Percentiles rank a stretch among this genome's conserved stretches.
These are phyloP conservation scores for Julus scandinavius DNA, from an alignment of 2,888 invertebrate genomes.

Conservation along the genomic window DNA sequence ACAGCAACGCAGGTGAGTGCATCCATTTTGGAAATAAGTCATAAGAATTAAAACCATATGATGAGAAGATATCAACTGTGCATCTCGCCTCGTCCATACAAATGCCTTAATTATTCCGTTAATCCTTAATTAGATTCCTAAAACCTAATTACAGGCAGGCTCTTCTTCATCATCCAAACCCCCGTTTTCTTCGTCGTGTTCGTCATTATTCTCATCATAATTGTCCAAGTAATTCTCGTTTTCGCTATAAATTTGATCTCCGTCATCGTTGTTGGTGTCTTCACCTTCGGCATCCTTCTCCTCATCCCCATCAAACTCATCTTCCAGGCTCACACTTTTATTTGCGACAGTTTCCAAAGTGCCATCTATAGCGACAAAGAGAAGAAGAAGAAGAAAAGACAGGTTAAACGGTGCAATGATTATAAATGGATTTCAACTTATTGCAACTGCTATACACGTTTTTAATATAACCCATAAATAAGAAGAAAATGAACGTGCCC, in stretches of 20 bases:
- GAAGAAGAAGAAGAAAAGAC: slow-evolving; percentile 9
- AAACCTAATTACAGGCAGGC: slow-evolving; percentile 12
- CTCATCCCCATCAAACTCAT: slow-evolving; percentile 46
- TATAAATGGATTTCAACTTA: slow-evolving; percentile 13
- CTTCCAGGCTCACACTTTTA: slow-evolving; percentile 38
- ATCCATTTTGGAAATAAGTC: neutral
- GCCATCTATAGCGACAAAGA: slow-evolving; percentile 33
- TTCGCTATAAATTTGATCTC: slow-evolving; percentile 49
- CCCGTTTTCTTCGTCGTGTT: slow-evolving; percentile 33
- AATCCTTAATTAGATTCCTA: neutral
- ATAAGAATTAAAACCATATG: neutral
- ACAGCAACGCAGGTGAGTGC: neutral
- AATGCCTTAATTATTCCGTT: slow-evolving; percentile 33
- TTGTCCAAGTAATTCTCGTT: slow-evolving; percentile 49
- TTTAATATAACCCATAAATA: neutral
- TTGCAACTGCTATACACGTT: neutral
- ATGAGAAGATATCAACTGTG: neutral
- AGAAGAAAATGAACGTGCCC: neutral
- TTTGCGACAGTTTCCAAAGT: slow-evolving; percentile 17
- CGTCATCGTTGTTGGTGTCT: slow-evolving; percentile 36
- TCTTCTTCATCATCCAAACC: slow-evolving; percentile 36
- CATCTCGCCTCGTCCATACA: neutral
- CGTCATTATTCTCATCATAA: slow-evolving; percentile 50
- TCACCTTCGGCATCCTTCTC: slow-evolving; percentile 11
- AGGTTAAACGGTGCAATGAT: neutral